Evolutionary conservation across 2,113 vertebrate species (phyloP).

Genomic region (Hydrolagus affinis): DNA sequence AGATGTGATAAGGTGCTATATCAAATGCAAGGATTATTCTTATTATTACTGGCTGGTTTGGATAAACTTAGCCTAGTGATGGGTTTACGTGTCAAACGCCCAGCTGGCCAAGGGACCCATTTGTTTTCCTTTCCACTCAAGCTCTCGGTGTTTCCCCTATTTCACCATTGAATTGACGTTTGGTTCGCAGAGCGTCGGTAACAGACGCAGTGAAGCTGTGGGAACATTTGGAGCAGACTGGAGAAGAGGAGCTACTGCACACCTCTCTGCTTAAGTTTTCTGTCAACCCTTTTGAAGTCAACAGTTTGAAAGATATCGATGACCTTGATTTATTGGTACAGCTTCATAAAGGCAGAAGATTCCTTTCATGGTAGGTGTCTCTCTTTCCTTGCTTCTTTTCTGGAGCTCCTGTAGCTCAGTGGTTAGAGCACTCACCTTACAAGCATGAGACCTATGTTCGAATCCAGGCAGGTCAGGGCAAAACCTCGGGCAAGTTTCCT

Average conservation of each 20-base stretch:
- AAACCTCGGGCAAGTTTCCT: too few relatives aligned
- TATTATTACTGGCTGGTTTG: too few relatives aligned
- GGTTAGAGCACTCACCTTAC: neutral
- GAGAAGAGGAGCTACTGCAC: constrained; percentile 52
- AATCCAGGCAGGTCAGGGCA: too few relatives aligned
- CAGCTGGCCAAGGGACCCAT: too few relatives aligned
- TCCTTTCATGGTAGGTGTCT: constrained; percentile 53
- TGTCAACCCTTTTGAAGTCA: constrained; percentile 73
- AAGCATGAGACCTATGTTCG: neutral
- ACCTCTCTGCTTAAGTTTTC: constrained; percentile 66
- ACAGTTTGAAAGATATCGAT: constrained; percentile 65
- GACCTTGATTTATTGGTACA: constrained; percentile 67
- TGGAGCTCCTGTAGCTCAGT: too few relatives aligned
- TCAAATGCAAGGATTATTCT: too few relatives aligned
- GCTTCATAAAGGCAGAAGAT: constrained; percentile 59
- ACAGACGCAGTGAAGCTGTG: constrained; percentile 68
- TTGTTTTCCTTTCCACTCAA: too few relatives aligned
- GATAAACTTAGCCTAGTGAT: too few relatives aligned
- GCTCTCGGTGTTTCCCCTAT: neutral
- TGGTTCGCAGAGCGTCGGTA: constrained; percentile 65
- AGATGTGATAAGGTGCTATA: too few relatives aligned
- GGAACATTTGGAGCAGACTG: constrained; percentile 60
- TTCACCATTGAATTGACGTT: neutral
- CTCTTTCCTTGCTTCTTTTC: neutral
- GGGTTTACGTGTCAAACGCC: too few relatives aligned